Base-by-base conservation (phyloP, 2,888 invertebrate species). In the Ectemnius lituratus region DNA sequence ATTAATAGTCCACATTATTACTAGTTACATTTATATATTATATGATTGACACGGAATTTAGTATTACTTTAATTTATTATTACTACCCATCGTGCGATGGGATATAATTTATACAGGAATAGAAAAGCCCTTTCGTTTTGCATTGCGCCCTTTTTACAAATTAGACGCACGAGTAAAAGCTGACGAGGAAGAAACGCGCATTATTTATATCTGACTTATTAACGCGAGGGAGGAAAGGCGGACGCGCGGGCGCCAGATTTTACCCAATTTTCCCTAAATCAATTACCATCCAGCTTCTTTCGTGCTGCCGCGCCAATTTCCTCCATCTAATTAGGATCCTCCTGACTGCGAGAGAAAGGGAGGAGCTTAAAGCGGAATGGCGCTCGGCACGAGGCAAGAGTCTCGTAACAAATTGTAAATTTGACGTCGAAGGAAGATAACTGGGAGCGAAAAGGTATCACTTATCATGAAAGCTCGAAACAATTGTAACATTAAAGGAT, bases 131-230 rank as follows among this genome's bases (percentile, higher is more conserved):
- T 37, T 37, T 11, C 37, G 37, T 1, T 11, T 37, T 11, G 8
- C 37, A 37, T 16, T 11, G 37, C 37, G 1, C 52, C 16, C 28
- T 28, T 37, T 37, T 60, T 28, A 62, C 62, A 46, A 28, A n/a
- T 23, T n/a, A 37, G 14, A 49, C 16, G 45, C 28, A 47, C 49
- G 27, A 16, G 28, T 37, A 37, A 37, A 28, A 16, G 23, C 47
- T n/a, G n/a, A 13, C 28, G n/a, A 4, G n/a, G 37, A 37, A 28
- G 28, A 37, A 20, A 23, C 23, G 13, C 13, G 57, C 13, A 64
- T 57, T 37, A 59, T 59, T 45, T 59, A 66, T 67, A 49, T 46
- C 37, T 16, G 49, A 14, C 59, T 49, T 23, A 60, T 59, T 66
- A 58, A 46, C 46, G 52, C 27, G 16, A 57, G 5, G 66, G 1